These are phyloP conservation scores for Petrocephalus schoutedeni DNA, from an alignment of 2,797 vertebrate species.

Conservation along the genomic window DNA sequence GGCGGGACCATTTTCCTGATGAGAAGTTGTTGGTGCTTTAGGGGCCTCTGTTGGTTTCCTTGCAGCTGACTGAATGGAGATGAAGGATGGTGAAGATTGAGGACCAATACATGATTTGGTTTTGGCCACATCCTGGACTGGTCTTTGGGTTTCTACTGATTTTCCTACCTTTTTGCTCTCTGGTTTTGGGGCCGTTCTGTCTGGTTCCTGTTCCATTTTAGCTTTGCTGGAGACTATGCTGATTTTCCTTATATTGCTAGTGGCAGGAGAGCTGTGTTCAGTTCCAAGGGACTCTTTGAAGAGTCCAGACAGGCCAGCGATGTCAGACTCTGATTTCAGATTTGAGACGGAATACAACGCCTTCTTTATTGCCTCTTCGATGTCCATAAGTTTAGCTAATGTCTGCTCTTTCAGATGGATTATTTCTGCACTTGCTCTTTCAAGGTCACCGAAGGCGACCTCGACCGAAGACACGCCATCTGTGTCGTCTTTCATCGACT, in stretches of 20 bases:
- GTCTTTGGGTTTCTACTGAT: constrained; percentile 32
- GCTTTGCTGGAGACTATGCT: constrained; percentile 70
- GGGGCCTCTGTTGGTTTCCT: constrained; percentile 60
- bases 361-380: constrained; percentile 85
- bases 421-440: constrained; percentile 82
- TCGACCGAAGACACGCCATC: constrained; percentile 69
- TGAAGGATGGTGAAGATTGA: constrained; percentile 77
- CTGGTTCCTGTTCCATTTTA: constrained; percentile 45
- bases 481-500: constrained; percentile 41
- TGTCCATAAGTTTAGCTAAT: constrained; percentile 78
- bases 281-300: constrained; percentile 77
- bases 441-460: constrained; percentile 81
- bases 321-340: constrained; percentile 82
- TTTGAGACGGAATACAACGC: constrained; percentile 84
- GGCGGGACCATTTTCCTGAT: background rate
- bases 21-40: constrained; percentile 34
- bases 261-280: constrained; percentile 45
- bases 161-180: background rate
- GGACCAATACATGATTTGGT: constrained; percentile 57
- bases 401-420: constrained; percentile 86
- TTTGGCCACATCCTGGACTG: constrained; percentile 37
- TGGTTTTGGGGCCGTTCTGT: constrained; percentile 17
- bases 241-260: constrained; percentile 68
- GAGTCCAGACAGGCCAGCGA: constrained; percentile 68
- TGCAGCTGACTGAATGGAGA: constrained; percentile 70